Base-by-base conservation (phyloP, 1,140 invertebrate species). In the Rhyacophila brunnea region DNA sequence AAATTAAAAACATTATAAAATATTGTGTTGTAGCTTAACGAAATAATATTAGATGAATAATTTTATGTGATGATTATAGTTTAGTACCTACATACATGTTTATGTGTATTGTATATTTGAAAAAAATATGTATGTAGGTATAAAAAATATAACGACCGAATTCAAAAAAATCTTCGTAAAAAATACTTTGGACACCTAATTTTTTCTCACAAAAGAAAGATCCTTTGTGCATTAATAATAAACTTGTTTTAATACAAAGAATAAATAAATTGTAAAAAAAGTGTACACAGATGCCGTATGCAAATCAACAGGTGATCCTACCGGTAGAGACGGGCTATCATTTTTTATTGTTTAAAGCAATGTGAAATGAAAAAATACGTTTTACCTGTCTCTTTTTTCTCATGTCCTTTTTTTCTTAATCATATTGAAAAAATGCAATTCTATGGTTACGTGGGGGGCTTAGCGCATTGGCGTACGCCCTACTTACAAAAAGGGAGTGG, bases 261-360 rank as follows among this genome's bases (percentile, higher is more conserved):
- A 28, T 13, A 40, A 40, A 40, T 13, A 6, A n/a, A 40, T n/a
- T 3, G n/a, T 4, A 40, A 40, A 40, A 40, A 40, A 40, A 6
- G 5, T 15, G 3, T 11, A 40, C 38, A n/a, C 48, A 50, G 50
- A 40, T 19, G 43, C 18, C 13, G 18, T 54, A 54, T 54, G 52
- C 52, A 54, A 54, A 54, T 54, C 17, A 15, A 28, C 52, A 54
- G 42, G 52, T 54, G 52, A 19, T 28, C 6, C 19, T 36, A 20
- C 23, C 23, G 4, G 9, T 20, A 52, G 42, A 42, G 36, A 20
- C 23, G 52, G 52, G 52, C 52, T 34, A 54, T 54, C 52, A 54
- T 45, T 54, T 54, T 52, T 54, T 54, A 54, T 54, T 54, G 52
- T 54, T 42, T 35, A 17, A 54, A 38, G n/a, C 38, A 5, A 10